A percentile compares a stretch with the other conserved stretches of the same genome.
These are phyloP conservation scores for Turritopsis rubra DNA, from an alignment of 30 jellyfish, hydroid and myxozoan genomes.

Conservation along the genomic window DNA sequence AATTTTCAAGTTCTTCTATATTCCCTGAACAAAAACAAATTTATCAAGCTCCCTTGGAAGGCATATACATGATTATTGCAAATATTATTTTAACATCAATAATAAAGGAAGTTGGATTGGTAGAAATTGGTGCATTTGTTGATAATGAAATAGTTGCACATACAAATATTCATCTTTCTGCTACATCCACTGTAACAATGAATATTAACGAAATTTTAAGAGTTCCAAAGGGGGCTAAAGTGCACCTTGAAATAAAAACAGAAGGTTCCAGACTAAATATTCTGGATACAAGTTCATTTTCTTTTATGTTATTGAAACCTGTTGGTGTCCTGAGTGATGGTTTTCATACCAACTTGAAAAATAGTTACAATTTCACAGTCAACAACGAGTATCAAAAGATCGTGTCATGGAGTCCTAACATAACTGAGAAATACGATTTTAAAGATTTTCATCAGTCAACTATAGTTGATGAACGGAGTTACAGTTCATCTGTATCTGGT, in stretches of 20 bases:
- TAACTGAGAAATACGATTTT: background rate
- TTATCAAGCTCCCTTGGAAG: slow-evolving; percentile 9
- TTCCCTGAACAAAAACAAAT: slow-evolving; percentile 1
- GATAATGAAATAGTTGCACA: background rate
- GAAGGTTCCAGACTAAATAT: background rate
- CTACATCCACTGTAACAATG: slow-evolving; percentile 13
- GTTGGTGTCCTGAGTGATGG: slow-evolving; percentile 13
- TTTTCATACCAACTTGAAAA: slow-evolving; percentile 14
- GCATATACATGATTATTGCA: slow-evolving; percentile 22
- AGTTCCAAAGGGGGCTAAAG: background rate
- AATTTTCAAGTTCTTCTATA: slow-evolving; percentile 19
- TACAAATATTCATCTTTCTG: background rate
- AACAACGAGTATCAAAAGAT: background rate
- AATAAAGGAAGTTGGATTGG: background rate
- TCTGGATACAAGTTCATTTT: slow-evolving; percentile 4
- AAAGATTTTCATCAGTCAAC: background rate
- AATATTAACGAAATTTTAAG: slow-evolving; percentile 12
- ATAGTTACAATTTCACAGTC: background rate
- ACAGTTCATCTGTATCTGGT: background rate
- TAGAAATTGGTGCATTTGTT: background rate
- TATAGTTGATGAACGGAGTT: slow-evolving; percentile 18
- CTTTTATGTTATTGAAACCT: slow-evolving; percentile 11
- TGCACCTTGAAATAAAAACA: slow-evolving; percentile 2
- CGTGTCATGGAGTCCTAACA: background rate
- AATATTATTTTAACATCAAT: slow-evolving; percentile 17